Conservation (phyloP, 2,797 vertebrate species). For the Nyctibius grandis region DNA sequence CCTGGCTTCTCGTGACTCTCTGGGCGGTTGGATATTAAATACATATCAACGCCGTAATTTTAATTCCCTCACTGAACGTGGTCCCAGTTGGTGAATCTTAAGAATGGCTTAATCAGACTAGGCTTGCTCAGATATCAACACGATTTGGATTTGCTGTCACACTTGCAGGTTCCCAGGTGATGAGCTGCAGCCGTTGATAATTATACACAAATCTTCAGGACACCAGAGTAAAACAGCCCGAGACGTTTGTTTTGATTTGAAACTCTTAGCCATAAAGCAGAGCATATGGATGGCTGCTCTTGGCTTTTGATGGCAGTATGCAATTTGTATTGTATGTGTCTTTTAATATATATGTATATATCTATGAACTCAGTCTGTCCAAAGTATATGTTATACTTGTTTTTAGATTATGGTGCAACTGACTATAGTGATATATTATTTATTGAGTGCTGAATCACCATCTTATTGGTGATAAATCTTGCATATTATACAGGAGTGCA, state of each 20-base stretch:
- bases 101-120: conserved; percentile 65
- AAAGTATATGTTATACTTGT: conserved; percentile 78
- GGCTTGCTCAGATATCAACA: conserved; percentile 62
- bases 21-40: neutral
- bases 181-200: conserved; percentile 21
- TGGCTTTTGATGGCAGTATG: conserved; percentile 70
- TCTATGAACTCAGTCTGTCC: conserved; percentile 78
- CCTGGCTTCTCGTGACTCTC: conserved; percentile 17
- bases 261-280: conserved; percentile 61
- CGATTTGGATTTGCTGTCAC: conserved; percentile 45
- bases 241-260: conserved; percentile 45
- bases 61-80: conserved; percentile 5
- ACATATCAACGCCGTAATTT: conserved; percentile 15
- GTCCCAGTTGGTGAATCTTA: conserved; percentile 43
- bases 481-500: conserved; percentile 78
- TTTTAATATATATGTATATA: conserved; percentile 77
- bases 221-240: conserved; percentile 47
- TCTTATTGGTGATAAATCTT: conserved; percentile 72
- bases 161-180: conserved; percentile 29
- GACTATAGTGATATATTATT: conserved; percentile 82
- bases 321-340: conserved; percentile 73
- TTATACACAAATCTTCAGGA: conserved; percentile 39
- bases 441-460: conserved; percentile 79
- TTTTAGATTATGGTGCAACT: conserved; percentile 79
- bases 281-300: conserved; percentile 53